A percentile compares a stretch with the other conserved stretches of the same genome.
phyloP scores from a whole-genome alignment of 2,797 vertebrate species.

The Chrysocyon brachyurus region DNA sequence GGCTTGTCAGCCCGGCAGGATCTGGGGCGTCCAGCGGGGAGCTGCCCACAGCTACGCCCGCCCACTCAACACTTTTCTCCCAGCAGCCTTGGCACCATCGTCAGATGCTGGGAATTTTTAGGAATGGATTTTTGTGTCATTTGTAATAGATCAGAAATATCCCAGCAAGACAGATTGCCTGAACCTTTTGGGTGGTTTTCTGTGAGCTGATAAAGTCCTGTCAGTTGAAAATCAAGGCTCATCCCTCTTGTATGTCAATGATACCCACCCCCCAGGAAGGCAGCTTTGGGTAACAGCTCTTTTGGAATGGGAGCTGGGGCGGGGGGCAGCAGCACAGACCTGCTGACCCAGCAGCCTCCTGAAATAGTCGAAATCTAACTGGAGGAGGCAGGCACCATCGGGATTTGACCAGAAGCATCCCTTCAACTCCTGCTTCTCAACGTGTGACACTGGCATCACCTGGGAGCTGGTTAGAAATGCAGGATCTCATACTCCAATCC shows the following conservation, averaged over 20 bases:
- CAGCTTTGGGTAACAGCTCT: background rate
- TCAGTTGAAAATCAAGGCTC: conserved; percentile 58
- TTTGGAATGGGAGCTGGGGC: rapidly evolving
- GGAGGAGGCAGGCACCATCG: rapidly evolving
- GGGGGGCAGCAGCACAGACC: background rate
- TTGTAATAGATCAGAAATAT: conserved; percentile 74
- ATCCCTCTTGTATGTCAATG: background rate
- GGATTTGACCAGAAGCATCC: background rate
- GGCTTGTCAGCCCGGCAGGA: background rate
- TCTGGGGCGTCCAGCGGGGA: background rate
- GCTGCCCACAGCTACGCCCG: background rate
- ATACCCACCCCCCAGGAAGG: background rate
- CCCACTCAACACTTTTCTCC: conserved; percentile 2
- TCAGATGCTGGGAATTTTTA: conserved; percentile 56
- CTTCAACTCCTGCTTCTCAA: background rate
- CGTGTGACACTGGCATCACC: background rate
- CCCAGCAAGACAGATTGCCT: conserved; percentile 21
- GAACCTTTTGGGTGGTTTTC: background rate
- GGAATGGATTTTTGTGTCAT: conserved; percentile 72
- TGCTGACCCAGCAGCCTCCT: conserved; percentile 5
- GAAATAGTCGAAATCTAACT: background rate
- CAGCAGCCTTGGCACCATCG: background rate
- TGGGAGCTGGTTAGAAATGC: background rate
- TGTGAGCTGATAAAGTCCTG: conserved; percentile 51
- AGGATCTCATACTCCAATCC: background rate